Evolutionary conservation across 2,888 invertebrate genomes (phyloP), one percentile per base, ranked within the genome.

Genomic region (Atherix ibis): DNA sequence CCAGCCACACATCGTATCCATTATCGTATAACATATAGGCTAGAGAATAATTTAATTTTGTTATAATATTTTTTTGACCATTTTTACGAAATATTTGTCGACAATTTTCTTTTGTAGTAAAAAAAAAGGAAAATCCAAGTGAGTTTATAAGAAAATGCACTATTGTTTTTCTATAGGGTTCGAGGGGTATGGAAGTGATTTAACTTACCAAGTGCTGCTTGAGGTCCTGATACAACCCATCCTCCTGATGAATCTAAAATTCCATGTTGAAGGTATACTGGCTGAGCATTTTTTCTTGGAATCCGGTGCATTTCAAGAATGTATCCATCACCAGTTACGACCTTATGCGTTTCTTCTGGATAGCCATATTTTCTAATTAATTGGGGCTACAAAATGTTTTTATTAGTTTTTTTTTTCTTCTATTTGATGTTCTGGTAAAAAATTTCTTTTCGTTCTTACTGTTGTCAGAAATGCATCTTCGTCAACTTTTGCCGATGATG

Each of bases 221-320:
- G 64, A 2, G 73, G 73, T 1, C 74, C 72, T 53, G 74, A 70
- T 18, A 76, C 52, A 2, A 84, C 61, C 67, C 73, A 84, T 46
- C 73, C 71, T 4, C 72, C 68, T 0, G 80, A 74, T 4, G 73
- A 73, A 14, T 68, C 70, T 10, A 80, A 50, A 2, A 85, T 54
- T 0, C 84, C 77, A 43, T 76, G 76, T 27, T 76, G 31, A 28
- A 76, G 63, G 1, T 70, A 42, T 4, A 42, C 35, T 12, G 42
- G 42, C 4, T 31, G 19, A 3, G 31, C 39, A 13, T 36, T 39
- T 19, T 31, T 25, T 31, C 27, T 36, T 12, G 68, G 65, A 27
- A 84, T 76, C 27, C 83, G 66, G 46, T 82, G 79, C 52, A 83
- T 46, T 37, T 67, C 63, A 40, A 85, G 57, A 10, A 79, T 67